Evolutionary conservation across 2,888 invertebrate species (phyloP).

Genomic region (Plagodis pulveraria): DNA sequence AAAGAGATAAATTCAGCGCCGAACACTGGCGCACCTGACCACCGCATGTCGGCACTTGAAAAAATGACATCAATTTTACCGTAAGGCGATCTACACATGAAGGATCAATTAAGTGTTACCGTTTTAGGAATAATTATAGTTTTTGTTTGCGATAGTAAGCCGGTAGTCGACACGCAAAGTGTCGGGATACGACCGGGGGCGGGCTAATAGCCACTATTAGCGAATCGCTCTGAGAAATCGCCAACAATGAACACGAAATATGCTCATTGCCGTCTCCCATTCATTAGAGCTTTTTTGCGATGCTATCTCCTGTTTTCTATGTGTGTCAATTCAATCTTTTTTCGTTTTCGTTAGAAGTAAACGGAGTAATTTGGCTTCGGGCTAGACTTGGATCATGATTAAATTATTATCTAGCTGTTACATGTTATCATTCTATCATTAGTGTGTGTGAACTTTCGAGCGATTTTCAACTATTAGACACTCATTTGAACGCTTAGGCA

Average conservation of each 20-base stretch:
- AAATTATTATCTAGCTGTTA: constrained; percentile 69
- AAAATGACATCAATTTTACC: constrained; percentile 67
- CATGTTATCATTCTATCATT: constrained; percentile 66
- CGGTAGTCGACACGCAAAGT: constrained; percentile 70
- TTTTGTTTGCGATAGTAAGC: constrained; percentile 65
- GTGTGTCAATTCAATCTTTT: constrained; percentile 65
- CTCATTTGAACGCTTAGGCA: constrained; percentile 29
- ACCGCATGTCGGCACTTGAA: constrained; percentile 56
- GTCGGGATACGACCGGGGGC: constrained; percentile 61
- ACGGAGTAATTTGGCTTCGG: constrained; percentile 64
- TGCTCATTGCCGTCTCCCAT: constrained; percentile 72
- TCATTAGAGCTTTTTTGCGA: constrained; percentile 72
- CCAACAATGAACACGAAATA: constrained; percentile 80
- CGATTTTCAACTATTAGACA: constrained; percentile 58
- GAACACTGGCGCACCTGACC: constrained; percentile 44
- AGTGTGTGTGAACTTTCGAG: constrained; percentile 61
- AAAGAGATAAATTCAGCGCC: constrained; percentile 50
- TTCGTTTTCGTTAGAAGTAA: constrained; percentile 58
- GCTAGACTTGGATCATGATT: constrained; percentile 68
- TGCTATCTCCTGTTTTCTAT: constrained; percentile 69
- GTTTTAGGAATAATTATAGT: constrained; percentile 79
- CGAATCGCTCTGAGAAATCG: constrained; percentile 78
- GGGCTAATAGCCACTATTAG: constrained; percentile 77
- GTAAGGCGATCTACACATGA: constrained; percentile 63
- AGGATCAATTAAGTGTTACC: constrained; percentile 75